Evolutionary conservation across 2,888 invertebrate genomes (phyloP), one percentile per base, ranked within the genome.

Genomic region (Coronaproctus castanopsis): DNA sequence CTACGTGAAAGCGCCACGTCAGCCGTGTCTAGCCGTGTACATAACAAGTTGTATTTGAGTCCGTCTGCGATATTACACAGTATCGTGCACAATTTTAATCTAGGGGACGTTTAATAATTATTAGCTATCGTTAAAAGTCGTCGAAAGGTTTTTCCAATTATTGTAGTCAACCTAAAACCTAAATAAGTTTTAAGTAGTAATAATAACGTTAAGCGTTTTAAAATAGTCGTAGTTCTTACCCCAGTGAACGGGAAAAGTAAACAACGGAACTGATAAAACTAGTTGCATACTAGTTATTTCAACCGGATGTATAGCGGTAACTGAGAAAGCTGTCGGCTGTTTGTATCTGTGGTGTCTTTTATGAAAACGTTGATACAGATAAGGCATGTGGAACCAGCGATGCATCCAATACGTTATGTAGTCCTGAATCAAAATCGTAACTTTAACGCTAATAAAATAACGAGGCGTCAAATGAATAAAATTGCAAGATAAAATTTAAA

Each of bases 281-380:
- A 78, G 67, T 68, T 85, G 83, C 18, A 83, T 75, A 67, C 79
- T 77, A 66, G 80, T 65, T 58, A 83, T 77, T 72, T 85, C 85
- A 0, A 82, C 69, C 0, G 85, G 84, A 66, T 85, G 84, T 66
- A 84, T 82, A 54, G 85, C 84, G 1, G 82, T 81, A 1, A 82
- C 82, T 1, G 83, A 82, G 72, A 83, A 84, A 1, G 82, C 82
- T 0, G 84, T 84, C 0, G 85, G 85, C 68, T 82, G 82, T 68
- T 83, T 83, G 71, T 83, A 85, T 65, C 79, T 80, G 72, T 85
- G 85, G 67, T 85, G 84, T 0, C 82, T 71, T 70, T 84, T 84
- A 73, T 85, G 85, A 70, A 84, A 83, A 66, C 77, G 69, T 68
- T 80, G 80, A 75, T 83, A 83, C 51, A 85, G 70, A 70, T 75